Evolutionary conservation across 2,113 vertebrate genomes (phyloP).

Genomic region (Jacana jacana): DNA sequence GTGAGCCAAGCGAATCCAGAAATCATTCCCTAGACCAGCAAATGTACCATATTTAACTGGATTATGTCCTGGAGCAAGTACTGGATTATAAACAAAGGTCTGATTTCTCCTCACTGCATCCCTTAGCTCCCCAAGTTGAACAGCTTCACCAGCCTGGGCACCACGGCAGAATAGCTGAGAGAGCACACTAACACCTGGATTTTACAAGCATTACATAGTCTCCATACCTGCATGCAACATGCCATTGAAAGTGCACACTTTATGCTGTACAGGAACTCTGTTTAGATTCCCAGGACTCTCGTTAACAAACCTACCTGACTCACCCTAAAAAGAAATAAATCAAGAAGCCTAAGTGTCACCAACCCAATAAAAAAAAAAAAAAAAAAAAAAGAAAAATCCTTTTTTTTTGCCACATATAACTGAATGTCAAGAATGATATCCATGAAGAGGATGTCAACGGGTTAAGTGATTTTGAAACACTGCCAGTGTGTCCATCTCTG

Average conservation of each 20-base stretch:
- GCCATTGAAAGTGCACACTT: neutral
- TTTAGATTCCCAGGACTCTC: neutral
- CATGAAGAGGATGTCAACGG: neutral
- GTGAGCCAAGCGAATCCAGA: neutral
- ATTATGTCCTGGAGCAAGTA: neutral
- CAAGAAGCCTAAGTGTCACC: neutral
- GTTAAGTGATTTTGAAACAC: neutral
- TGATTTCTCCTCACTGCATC: neutral
- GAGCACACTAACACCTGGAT: neutral
- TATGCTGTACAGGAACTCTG: neutral
- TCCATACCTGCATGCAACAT: too few species aligned
- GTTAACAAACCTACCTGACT: neutral
- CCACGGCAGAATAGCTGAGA: rapidly evolving
- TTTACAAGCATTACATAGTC: neutral
- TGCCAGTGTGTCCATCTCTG: neutral
- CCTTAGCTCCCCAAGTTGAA: neutral
- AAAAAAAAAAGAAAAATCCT: too few species aligned
- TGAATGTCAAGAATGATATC: rapidly evolving
- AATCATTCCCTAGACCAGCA: neutral
- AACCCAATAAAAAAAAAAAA: neutral
- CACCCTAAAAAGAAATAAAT: neutral
- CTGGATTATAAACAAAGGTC: neutral
- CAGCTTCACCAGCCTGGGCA: neutral
- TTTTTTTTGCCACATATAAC: neutral
- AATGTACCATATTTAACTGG: neutral